Evolutionary conservation across 2,888 invertebrate genomes (phyloP).

Genomic region (Dexiosoma caninum): DNA sequence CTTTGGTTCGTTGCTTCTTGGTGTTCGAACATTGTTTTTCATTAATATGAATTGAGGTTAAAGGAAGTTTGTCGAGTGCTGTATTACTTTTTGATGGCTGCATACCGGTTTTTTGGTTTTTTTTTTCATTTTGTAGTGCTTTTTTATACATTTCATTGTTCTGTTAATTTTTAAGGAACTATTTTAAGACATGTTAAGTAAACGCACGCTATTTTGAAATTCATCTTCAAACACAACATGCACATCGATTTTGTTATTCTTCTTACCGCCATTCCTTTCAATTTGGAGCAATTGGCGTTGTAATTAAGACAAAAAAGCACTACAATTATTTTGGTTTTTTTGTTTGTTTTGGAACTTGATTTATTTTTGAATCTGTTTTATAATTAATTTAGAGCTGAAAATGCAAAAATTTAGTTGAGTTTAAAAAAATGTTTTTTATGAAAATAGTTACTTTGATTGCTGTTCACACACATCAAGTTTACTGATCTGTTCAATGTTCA

Average conservation of each 20-base stretch:
- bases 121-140: not conserved
- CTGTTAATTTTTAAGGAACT: conserved; percentile 20
- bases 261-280: not conserved
- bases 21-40: conserved; percentile 48
- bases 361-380: no score
- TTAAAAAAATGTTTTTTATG: no score
- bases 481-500: no score
- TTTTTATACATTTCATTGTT: not conserved
- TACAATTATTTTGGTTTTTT: no score
- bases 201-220: conserved; percentile 47
- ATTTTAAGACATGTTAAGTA: conserved; percentile 46
- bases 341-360: no score
- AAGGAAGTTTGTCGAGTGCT: conserved; percentile 71
- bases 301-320: not conserved
- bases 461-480: no score
- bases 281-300: conserved; percentile 24
- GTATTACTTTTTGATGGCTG: conserved; percentile 57
- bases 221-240: conserved; percentile 1
- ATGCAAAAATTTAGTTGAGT: no score
- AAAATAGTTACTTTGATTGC: no score
- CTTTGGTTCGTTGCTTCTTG: conserved; percentile 5
- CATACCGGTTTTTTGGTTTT: conserved; percentile 50
- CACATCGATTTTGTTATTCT: conserved; percentile 53
- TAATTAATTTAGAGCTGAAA: no score
- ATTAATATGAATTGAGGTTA: conserved; percentile 73